Base-by-base conservation (phyloP, 1,140 invertebrate species). In the Drosophila oshimai region DNA sequence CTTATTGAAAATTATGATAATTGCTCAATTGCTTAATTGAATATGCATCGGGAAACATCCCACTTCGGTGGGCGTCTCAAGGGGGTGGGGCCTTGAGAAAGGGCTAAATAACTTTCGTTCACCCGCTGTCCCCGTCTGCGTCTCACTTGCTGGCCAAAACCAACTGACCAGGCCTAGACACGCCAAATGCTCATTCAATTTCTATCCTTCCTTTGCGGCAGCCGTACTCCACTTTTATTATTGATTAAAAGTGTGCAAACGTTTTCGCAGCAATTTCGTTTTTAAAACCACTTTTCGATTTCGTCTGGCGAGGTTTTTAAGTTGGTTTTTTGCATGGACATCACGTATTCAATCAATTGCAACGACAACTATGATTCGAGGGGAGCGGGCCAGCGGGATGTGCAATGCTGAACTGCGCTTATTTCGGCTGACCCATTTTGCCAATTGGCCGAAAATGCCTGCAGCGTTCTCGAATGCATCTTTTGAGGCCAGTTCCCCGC, bases 201-300 rank as follows among this genome's bases (percentile, higher is more conserved):
- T 50, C 47, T n/a, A 44, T 24, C 41, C 34, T 29, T 34, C 24
- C n/a, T 15, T 18, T 31, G 6, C 6, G 9, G 20, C 12, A 9
- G 20, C 12, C 28, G 18, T 18, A 44, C 24, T 20, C 42, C 42
- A 10, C 36, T 60, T 71, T 69, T 73, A 75, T 76, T 86, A 86
- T 86, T 86, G 80, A 86, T 86, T 86, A 87, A 86, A 86, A 86
- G 78, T 86, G 81, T 86, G 80, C 81, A 86, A 86, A 86, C 80
- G 84, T 64, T 86, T 86, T 87, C 65, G 80, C 75, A 67, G 81
- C 80, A 76, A 86, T 86, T 86, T 86, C 80, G 72, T 44, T 87
- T 86, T 87, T 86, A 76, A 87, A 86, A 86, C 72, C 81, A 86
- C 81, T 86, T 72, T 86, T 76, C 81, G 61, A 69, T 86, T 80